Conservation (phyloP, 2,888 invertebrate genomes). For the Pyrrhia umbra region DNA sequence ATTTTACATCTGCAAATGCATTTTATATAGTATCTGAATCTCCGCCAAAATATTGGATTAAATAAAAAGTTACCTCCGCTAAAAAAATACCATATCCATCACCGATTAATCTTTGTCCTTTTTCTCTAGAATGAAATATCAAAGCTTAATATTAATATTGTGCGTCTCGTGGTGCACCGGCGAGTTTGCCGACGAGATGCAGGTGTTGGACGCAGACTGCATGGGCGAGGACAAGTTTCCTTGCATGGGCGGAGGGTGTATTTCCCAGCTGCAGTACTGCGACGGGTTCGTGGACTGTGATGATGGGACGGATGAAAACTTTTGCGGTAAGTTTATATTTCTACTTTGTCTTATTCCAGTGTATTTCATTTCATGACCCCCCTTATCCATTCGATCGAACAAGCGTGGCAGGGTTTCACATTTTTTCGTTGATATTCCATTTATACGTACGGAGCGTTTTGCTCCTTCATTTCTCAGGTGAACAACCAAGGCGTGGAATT, state of each 20-base stretch:
- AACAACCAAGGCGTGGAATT: no score
- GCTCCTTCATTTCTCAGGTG: no score
- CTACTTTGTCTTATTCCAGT: no score
- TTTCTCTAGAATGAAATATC: constrained; percentile 36
- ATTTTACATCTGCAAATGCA: no score
- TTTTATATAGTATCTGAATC: no score
- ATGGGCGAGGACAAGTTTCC: constrained; percentile 74
- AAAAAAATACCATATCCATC: no score
- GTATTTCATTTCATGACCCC: no score
- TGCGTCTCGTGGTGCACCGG: constrained; percentile 64
- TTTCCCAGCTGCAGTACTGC: constrained; percentile 89
- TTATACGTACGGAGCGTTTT: no score
- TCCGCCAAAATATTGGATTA: neutral
- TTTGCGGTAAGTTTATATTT: constrained; percentile 79
- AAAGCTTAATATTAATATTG: constrained; percentile 47
- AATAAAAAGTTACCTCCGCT: no score
- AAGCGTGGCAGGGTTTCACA: no score
- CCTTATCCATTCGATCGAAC: no score
- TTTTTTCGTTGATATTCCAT: no score
- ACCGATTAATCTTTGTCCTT: neutral
- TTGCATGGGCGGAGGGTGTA: constrained; percentile 87
- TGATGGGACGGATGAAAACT: constrained; percentile 91
- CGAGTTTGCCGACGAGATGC: constrained; percentile 75
- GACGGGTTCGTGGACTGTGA: constrained; percentile 90
- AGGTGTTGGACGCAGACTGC: constrained; percentile 73